Percentiles rank a stretch among this genome's conserved stretches.
These are phyloP conservation scores for Rhyacophila evoluta DNA, from an alignment of 2,888 invertebrate species.

Conservation along the genomic window DNA sequence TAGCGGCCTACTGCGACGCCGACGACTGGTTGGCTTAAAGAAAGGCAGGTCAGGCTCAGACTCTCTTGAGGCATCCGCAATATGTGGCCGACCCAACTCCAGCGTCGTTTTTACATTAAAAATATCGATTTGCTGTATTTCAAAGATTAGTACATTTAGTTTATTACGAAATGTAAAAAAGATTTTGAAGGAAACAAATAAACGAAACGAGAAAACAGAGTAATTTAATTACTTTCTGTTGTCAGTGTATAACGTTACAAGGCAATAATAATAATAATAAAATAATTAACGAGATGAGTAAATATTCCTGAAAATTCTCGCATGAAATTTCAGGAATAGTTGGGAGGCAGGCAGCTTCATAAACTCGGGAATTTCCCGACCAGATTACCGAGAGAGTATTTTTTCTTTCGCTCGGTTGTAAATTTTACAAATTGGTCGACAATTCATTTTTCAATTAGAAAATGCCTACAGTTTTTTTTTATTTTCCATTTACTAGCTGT, in stretches of 20 bases:
- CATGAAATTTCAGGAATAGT: neutral
- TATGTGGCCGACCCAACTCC: too few relatives aligned
- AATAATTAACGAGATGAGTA: neutral
- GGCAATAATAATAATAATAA: neutral
- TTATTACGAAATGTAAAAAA: too few relatives aligned
- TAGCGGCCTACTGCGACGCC: too few relatives aligned
- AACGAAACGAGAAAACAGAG: too few relatives aligned
- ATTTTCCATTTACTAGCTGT: neutral
- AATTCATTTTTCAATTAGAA: constrained; percentile 22
- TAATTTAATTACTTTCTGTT: too few relatives aligned
- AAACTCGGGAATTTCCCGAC: neutral
- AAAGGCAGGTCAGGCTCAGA: too few relatives aligned
- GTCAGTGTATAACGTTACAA: neutral
- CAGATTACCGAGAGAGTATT: neutral
- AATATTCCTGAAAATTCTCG: neutral
- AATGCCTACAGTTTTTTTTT: neutral
- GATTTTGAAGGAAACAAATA: too few relatives aligned
- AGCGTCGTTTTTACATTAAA: too few relatives aligned
- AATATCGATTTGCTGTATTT: too few relatives aligned
- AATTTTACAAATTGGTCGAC: constrained; percentile 20
- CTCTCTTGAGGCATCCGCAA: too few relatives aligned
- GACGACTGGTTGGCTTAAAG: too few relatives aligned
- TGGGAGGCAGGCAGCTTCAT: neutral
- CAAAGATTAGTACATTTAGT: too few relatives aligned
- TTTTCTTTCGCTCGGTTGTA: neutral